phyloP scores from a whole-genome alignment of 2,888 invertebrate genomes.

The Calephelis perditalis region DNA sequence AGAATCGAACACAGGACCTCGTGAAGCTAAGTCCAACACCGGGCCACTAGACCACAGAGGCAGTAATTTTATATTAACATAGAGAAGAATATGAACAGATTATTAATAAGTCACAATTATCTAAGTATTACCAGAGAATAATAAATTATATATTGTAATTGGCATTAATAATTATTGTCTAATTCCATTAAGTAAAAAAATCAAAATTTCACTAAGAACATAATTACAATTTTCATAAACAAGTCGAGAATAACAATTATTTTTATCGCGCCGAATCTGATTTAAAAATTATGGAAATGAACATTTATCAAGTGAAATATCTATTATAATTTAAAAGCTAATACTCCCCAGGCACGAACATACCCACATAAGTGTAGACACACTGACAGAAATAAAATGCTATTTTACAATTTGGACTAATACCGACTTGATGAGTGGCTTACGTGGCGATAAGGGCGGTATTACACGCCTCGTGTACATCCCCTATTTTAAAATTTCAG shows the following conservation, averaged over 20 bases:
- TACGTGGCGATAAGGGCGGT: slow-evolving; percentile 57
- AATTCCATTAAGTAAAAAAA: too few relatives aligned
- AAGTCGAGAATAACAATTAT: neutral
- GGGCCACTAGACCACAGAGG: too few relatives aligned
- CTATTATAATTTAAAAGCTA: slow-evolving; percentile 9
- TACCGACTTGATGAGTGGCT: slow-evolving; percentile 58
- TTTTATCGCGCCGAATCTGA: neutral
- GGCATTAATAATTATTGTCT: too few relatives aligned
- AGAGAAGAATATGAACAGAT: too few relatives aligned
- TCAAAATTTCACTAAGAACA: too few relatives aligned
- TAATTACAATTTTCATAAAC: too few relatives aligned
- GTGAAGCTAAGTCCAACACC: too few relatives aligned
- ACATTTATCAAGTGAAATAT: slow-evolving; percentile 2
- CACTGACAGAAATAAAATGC: slow-evolving; percentile 28
- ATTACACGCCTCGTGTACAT: slow-evolving; percentile 37
- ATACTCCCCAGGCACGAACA: slow-evolving; percentile 6
- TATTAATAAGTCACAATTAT: too few relatives aligned
- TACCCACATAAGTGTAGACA: slow-evolving; percentile 18
- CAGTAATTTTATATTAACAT: too few relatives aligned
- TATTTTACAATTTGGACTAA: slow-evolving; percentile 38
- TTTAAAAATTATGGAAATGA: slow-evolving; percentile 5
- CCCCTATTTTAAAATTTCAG: slow-evolving; percentile 60
- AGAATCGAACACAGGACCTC: too few relatives aligned
- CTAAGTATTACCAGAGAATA: too few relatives aligned
- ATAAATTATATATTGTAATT: too few relatives aligned